Percentiles rank a stretch among this genome's conserved stretches.
phyloP scores from a whole-genome alignment of 2,113 vertebrate species.

The Pterophyllum scalare region DNA sequence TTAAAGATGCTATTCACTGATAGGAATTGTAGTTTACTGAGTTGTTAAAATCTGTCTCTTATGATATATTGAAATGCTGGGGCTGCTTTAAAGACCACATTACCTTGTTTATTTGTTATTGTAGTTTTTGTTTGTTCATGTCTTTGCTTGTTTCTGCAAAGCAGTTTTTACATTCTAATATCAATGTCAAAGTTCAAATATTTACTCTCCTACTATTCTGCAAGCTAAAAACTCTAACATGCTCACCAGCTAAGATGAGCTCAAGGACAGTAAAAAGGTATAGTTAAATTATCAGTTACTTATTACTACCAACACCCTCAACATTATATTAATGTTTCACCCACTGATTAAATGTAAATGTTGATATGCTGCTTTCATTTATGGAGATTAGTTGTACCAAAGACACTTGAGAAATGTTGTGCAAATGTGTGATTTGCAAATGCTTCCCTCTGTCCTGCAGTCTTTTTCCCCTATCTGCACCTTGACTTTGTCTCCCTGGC shows the following conservation, averaged over 20 bases:
- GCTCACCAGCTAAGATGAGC: background rate
- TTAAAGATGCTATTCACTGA: background rate
- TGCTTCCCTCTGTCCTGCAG: background rate
- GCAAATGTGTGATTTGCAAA: background rate
- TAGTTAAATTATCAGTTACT: background rate
- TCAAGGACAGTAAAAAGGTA: background rate
- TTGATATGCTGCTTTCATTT: background rate
- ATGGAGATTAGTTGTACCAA: background rate
- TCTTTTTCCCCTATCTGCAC: slow-evolving; percentile 8
- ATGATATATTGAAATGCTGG: background rate
- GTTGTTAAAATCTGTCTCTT: background rate
- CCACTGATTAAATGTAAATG: background rate
- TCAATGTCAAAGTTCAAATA: background rate
- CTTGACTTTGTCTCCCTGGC: slow-evolving; percentile 15
- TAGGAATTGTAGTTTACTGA: background rate
- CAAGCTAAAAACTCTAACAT: background rate
- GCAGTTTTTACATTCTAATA: background rate
- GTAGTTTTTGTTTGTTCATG: background rate
- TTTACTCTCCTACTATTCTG: no score
- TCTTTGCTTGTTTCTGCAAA: background rate
- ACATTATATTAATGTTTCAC: background rate
- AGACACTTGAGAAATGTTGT: background rate
- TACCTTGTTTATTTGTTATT: background rate
- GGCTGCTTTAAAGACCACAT: background rate
- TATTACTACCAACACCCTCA: background rate